Percentiles rank a stretch among this genome's conserved stretches.
These are phyloP conservation scores for Ooceraea biroi DNA, from an alignment of 1,140 invertebrate species.

Conservation along the genomic window DNA sequence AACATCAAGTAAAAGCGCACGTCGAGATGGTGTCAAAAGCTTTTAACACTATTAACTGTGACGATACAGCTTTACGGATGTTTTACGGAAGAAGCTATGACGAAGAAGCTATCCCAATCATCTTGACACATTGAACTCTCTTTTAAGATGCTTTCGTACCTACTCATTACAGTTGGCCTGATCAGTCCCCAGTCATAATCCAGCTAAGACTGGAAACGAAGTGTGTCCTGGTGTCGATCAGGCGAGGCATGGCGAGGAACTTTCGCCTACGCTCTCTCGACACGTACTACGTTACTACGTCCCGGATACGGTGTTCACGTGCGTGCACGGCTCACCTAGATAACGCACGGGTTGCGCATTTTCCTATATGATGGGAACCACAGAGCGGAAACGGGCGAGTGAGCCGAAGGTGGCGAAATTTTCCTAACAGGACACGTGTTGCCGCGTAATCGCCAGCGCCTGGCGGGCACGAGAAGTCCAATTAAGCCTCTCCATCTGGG, in stretches of 20 bases:
- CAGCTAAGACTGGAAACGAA: slow-evolving; percentile 30
- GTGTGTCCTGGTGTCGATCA: slow-evolving; percentile 72
- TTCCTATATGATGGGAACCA: slow-evolving; percentile 1
- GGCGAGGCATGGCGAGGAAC: slow-evolving; percentile 66
- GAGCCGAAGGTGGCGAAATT: slow-evolving; percentile 3
- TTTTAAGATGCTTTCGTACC: neutral
- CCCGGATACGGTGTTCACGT: slow-evolving; percentile 36
- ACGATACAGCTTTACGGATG: no score
- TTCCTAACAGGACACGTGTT: neutral
- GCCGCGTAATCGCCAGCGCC: slow-evolving; percentile 2
- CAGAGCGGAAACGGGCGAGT: neutral
- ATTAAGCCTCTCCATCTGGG: neutral
- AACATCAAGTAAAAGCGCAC: slow-evolving; percentile 3
- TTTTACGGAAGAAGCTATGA: no score
- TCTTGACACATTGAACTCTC: neutral
- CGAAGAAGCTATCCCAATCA: no score
- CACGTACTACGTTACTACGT: slow-evolving; percentile 16
- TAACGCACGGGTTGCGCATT: neutral
- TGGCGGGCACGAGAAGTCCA: neutral
- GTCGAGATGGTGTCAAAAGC: no score
- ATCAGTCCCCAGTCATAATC: neutral
- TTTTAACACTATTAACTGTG: no score
- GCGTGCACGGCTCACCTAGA: slow-evolving; percentile 3
- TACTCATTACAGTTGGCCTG: neutral
- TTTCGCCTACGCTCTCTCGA: slow-evolving; percentile 70